phyloP scores from a whole-genome alignment of 2,888 invertebrate genomes.

The Andrena marginata region DNA sequence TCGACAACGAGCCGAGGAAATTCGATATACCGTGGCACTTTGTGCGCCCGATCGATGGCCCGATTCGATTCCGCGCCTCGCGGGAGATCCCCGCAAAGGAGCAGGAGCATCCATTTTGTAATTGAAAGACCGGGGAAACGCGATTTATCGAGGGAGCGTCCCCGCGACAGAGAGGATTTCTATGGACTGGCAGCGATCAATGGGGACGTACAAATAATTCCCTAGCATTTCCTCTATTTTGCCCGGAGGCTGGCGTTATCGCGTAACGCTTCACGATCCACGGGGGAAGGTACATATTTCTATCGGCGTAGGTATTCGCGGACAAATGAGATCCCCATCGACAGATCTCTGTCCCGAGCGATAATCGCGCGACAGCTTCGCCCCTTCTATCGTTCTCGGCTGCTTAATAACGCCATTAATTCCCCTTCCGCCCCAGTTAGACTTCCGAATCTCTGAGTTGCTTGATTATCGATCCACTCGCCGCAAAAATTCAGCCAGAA shows the following conservation, averaged over 20 bases:
- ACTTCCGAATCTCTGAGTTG: conserved; percentile 11
- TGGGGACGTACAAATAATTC: conserved; percentile 15
- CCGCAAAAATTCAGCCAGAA: background rate
- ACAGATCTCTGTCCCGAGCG: background rate
- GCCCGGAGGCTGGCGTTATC: background rate
- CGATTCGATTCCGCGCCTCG: conserved; percentile 9
- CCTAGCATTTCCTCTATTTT: background rate
- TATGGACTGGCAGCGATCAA: conserved; percentile 4
- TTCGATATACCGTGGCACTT: conserved; percentile 17
- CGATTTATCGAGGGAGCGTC: conserved; percentile 11
- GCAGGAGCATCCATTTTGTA: conserved; percentile 9
- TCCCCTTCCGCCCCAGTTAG: conserved; percentile 40
- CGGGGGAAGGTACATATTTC: conserved; percentile 9
- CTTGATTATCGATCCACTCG: conserved; percentile 13
- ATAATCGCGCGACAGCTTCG: conserved; percentile 26
- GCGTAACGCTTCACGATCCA: conserved; percentile 14
- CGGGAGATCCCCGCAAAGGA: conserved; percentile 4
- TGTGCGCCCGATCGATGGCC: conserved; percentile 19
- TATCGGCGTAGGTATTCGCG: conserved; percentile 4
- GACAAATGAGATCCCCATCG: background rate
- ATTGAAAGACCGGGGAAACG: conserved; percentile 12
- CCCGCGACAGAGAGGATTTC: background rate
- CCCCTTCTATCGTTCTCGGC: conserved; percentile 27
- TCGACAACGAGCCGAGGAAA: background rate
- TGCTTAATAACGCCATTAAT: conserved; percentile 36